phyloP scores from a whole-genome alignment of 2,797 vertebrate genomes.

The Jordanella pulchra region DNA sequence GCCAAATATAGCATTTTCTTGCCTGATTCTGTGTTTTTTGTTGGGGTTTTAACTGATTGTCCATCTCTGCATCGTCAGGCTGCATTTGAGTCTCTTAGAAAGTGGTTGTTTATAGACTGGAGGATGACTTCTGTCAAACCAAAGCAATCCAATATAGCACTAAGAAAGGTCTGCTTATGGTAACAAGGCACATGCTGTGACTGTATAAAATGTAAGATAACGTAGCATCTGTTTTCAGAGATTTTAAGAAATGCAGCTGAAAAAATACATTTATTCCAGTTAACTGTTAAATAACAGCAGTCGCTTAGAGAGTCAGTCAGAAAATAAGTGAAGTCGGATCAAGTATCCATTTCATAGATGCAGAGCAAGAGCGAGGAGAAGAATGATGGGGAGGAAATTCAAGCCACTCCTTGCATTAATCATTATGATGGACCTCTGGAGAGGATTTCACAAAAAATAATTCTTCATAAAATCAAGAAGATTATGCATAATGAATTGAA shows the following conservation, averaged over 20 bases:
- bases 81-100: background rate
- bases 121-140: background rate
- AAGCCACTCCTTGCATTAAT: too few relatives aligned
- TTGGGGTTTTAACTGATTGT: conserved; percentile 37
- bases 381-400: too few relatives aligned
- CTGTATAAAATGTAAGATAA: background rate
- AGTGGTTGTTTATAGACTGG: background rate
- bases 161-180: background rate
- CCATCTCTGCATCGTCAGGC: conserved; percentile 36
- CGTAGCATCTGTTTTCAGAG: background rate
- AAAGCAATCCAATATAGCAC: background rate
- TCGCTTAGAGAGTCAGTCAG: background rate
- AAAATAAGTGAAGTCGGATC: background rate
- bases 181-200: background rate
- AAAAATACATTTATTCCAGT: background rate
- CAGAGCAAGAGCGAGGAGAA: too few relatives aligned
- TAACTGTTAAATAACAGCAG: background rate
- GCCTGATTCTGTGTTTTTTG: conserved; percentile 31
- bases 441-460: too few relatives aligned
- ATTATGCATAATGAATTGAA: too few relatives aligned
- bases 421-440: too few relatives aligned
- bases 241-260: background rate
- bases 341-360: too few relatives aligned
- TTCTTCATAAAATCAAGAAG: too few relatives aligned
- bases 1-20: background rate